phyloP scores from a whole-genome alignment of 2,888 invertebrate species.

The Harpagoxenus sublaevis region DNA sequence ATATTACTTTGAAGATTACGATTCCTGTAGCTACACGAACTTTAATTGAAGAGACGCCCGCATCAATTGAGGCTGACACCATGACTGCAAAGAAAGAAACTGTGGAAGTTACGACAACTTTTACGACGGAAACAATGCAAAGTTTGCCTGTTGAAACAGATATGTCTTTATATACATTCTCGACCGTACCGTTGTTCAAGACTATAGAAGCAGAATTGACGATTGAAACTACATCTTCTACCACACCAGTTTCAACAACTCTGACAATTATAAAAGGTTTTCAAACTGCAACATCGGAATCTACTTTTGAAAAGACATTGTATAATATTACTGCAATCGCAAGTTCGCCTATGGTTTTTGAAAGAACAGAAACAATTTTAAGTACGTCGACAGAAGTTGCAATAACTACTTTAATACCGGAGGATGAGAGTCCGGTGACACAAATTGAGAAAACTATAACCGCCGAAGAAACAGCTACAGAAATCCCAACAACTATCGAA shows the following conservation, averaged over 20 bases:
- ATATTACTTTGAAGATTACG: conserved; percentile 54
- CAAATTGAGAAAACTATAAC: conserved; percentile 48
- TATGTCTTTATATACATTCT: neutral
- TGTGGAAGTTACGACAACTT: conserved; percentile 48
- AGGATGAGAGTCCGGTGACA: conserved; percentile 23
- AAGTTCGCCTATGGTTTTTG: conserved; percentile 44
- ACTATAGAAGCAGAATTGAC: conserved; percentile 67
- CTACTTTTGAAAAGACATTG: neutral
- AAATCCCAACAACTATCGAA: neutral
- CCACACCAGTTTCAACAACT: neutral
- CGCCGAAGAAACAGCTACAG: conserved; percentile 12
- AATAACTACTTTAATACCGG: conserved; percentile 13
- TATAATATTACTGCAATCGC: conserved; percentile 19
- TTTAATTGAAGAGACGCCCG: neutral
- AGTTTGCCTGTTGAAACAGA: conserved; percentile 18
- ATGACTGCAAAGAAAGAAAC: neutral
- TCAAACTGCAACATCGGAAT: conserved; percentile 37
- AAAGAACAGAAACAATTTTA: conserved; percentile 67
- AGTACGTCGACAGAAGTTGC: conserved; percentile 50
- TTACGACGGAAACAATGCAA: conserved; percentile 56
- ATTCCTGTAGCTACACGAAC: conserved; percentile 48
- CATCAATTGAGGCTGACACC: neutral
- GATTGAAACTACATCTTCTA: conserved; percentile 41
- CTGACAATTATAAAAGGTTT: neutral
- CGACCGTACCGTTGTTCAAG: neutral